These are phyloP conservation scores for Psittacus erithacus DNA, from an alignment of 2,113 vertebrate species.

Conservation along the genomic window DNA sequence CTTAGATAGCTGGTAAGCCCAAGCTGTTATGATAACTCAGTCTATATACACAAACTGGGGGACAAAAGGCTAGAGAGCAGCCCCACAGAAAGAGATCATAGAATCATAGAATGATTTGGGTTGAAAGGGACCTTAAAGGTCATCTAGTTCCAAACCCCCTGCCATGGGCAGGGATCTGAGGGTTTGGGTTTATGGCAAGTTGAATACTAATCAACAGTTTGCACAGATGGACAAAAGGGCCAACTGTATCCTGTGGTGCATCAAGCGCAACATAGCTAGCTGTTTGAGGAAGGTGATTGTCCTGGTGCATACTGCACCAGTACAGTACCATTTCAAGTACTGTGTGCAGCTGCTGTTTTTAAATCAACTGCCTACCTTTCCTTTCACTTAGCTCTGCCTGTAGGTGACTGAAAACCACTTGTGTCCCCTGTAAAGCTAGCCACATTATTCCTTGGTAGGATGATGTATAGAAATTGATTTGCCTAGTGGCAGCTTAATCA, in stretches of 20 bases:
- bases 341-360: neutral
- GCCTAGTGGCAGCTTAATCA: neutral
- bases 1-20: neutral
- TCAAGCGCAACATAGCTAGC: neutral
- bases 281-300: rapidly evolving
- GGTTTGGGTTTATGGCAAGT: neutral
- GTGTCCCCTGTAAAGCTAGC: neutral
- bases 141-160: neutral
- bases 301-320: rapidly evolving
- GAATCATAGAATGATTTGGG: neutral
- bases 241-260: rapidly evolving
- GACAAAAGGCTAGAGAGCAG: neutral
- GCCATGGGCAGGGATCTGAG: neutral
- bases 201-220: neutral
- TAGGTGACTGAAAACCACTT: neutral
- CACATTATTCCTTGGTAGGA: neutral
- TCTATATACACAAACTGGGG: rapidly evolving
- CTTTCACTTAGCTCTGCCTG: neutral
- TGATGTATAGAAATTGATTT: neutral
- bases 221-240: neutral
- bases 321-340: rapidly evolving
- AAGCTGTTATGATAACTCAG: neutral
- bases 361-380: neutral
- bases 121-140: neutral
- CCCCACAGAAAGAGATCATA: neutral